Evolutionary conservation across 2,797 vertebrate genomes (phyloP).

Genomic region (Macropodus opercularis): DNA sequence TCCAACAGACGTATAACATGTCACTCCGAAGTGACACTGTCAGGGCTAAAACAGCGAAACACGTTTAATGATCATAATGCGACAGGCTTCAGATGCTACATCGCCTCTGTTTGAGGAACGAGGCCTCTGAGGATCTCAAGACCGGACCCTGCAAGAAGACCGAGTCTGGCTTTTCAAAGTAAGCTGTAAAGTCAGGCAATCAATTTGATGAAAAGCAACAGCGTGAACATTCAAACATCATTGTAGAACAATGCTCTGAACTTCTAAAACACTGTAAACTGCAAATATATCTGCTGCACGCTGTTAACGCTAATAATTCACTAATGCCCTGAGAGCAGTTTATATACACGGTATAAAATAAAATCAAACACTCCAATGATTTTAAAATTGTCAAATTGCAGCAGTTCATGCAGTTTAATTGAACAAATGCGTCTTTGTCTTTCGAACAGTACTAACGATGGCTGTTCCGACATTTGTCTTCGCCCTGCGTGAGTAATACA

Average conservation of each 20-base stretch:
- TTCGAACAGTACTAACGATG: too few relatives aligned
- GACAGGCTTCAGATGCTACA: too few relatives aligned
- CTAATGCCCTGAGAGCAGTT: conserved; percentile 15
- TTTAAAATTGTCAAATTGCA: neutral
- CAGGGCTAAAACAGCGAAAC: conserved; percentile 14
- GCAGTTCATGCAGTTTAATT: neutral
- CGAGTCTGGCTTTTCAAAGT: too few relatives aligned
- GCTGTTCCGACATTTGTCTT: conserved; percentile 8
- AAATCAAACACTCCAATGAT: neutral
- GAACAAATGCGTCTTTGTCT: neutral
- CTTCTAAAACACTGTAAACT: conserved; percentile 5
- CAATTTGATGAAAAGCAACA: too few relatives aligned
- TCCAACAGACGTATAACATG: neutral
- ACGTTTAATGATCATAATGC: conserved; percentile 33
- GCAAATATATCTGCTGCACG: conserved; percentile 32
- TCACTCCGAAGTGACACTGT: conserved; percentile 8
- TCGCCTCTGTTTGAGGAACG: too few relatives aligned
- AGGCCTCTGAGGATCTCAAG: too few relatives aligned
- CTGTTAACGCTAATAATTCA: conserved; percentile 18
- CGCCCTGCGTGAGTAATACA: conserved; percentile 26
- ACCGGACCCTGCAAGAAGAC: too few relatives aligned
- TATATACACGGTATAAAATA: neutral
- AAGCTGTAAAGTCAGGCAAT: too few relatives aligned
- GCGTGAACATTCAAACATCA: too few relatives aligned
- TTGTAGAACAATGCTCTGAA: too few relatives aligned